These are phyloP conservation scores for Sus cebifrons DNA, from an alignment of 2,797 vertebrate genomes.

Conservation along the genomic window DNA sequence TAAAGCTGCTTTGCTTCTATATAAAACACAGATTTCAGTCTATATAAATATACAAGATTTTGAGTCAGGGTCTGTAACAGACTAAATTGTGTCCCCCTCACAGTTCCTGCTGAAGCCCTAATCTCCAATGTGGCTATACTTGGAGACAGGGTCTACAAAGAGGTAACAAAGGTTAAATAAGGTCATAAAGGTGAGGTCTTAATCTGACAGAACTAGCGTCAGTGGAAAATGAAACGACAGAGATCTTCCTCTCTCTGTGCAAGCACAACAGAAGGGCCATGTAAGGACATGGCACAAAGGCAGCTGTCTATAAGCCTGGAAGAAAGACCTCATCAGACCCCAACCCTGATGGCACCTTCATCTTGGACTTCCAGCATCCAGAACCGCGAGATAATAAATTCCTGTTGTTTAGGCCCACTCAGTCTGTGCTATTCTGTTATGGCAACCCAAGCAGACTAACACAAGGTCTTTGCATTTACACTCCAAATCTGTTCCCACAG, in stretches of 20 bases:
- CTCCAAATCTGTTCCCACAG: neutral
- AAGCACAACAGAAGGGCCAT: neutral
- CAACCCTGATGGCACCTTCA: neutral
- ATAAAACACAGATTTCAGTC: neutral
- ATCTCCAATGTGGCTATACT: neutral
- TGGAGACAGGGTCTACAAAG: neutral
- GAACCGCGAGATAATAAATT: neutral
- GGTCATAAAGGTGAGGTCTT: neutral
- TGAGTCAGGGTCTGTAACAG: neutral
- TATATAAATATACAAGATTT: neutral
- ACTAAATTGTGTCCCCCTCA: neutral
- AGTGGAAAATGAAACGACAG: neutral
- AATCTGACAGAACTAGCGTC: neutral
- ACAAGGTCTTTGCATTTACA: neutral
- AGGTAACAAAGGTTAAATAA: slow-evolving; percentile 3
- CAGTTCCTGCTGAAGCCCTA: neutral
- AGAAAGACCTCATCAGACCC: neutral
- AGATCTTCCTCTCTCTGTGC: neutral
- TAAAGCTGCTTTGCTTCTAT: slow-evolving; percentile 26
- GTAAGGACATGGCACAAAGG: neutral
- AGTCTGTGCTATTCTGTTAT: neutral
- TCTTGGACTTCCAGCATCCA: neutral
- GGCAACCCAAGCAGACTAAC: neutral
- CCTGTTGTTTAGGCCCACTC: neutral
- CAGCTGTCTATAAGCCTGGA: neutral